Evolutionary conservation across 2,113 vertebrate genomes (phyloP).

Genomic region (Spermophilus dauricus): DNA sequence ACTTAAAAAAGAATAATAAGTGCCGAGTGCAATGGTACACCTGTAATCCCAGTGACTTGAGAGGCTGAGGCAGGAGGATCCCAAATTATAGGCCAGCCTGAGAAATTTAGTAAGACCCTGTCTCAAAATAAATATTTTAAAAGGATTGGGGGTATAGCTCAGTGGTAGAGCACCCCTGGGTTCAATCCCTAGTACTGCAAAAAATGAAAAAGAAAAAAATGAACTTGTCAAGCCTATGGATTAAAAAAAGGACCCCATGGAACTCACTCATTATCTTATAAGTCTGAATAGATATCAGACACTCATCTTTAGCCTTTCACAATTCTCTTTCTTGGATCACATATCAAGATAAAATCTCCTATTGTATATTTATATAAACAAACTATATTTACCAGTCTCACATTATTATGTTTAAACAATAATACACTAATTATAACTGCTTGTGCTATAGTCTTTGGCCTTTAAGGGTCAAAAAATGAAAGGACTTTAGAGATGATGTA

Average conservation of each 20-base stretch:
- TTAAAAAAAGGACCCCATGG: not conserved
- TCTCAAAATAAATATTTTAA: too few species aligned
- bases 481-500: not conserved
- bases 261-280: not conserved
- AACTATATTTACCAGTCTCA: not conserved
- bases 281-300: not conserved
- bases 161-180: too few species aligned
- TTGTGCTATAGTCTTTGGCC: not conserved
- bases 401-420: conserved; percentile 1
- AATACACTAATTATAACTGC: not conserved
- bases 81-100: too few species aligned
- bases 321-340: conserved; percentile 25
- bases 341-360: not conserved
- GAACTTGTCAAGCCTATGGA: not conserved
- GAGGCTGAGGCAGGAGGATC: too few species aligned
- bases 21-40: too few species aligned
- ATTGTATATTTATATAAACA: conserved; percentile 3
- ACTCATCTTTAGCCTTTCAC: not conserved
- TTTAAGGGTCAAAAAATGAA: not conserved
- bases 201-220: too few species aligned
- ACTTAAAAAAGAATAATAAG: not conserved
- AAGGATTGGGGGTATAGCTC: too few species aligned
- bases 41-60: too few species aligned
- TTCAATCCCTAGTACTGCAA: too few species aligned
- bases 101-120: too few species aligned